These are phyloP conservation scores for Bellardia pandia DNA, from an alignment of 2,888 invertebrate species.

Conservation along the genomic window DNA sequence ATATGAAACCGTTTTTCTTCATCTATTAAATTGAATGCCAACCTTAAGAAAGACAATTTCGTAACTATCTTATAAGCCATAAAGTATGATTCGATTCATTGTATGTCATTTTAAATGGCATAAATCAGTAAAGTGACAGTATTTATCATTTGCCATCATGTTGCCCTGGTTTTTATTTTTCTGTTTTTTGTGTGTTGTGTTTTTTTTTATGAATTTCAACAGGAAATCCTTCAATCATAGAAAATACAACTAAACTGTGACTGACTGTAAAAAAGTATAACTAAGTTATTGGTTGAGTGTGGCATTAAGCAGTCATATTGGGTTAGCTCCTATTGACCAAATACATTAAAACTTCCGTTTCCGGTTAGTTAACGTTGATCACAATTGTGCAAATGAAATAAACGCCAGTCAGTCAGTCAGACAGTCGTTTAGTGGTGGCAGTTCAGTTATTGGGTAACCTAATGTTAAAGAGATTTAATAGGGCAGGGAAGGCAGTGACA, in stretches of 20 bases:
- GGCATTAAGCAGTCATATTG: conserved; percentile 25
- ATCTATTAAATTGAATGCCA: not conserved
- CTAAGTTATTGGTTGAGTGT: not conserved
- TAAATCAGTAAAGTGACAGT: conserved; percentile 30
- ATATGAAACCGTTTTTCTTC: not conserved
- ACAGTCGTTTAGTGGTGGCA: not conserved
- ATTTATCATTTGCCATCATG: not conserved
- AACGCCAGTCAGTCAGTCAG: not conserved
- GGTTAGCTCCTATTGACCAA: conserved; percentile 49
- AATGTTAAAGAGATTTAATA: not conserved
- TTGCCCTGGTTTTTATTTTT: not conserved
- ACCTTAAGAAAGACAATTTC: not conserved
- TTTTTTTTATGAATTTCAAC: not conserved
- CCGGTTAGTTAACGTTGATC: conserved; percentile 27
- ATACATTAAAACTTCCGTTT: conserved; percentile 60
- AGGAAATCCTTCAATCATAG: conserved; percentile 33
- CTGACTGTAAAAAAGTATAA: conserved; percentile 18
- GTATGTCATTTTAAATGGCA: not conserved
- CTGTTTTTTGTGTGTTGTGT: not conserved
- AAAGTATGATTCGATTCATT: not conserved
- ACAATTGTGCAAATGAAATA: conserved; percentile 2
- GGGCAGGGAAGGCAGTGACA: too few species aligned
- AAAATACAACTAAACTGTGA: not conserved
- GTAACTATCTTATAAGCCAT: not conserved
- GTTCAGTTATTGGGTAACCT: not conserved